Evolutionary conservation across 2,888 invertebrate species (phyloP), one percentile per base, ranked within the genome.

Genomic region (Cartodere bifasciata): DNA sequence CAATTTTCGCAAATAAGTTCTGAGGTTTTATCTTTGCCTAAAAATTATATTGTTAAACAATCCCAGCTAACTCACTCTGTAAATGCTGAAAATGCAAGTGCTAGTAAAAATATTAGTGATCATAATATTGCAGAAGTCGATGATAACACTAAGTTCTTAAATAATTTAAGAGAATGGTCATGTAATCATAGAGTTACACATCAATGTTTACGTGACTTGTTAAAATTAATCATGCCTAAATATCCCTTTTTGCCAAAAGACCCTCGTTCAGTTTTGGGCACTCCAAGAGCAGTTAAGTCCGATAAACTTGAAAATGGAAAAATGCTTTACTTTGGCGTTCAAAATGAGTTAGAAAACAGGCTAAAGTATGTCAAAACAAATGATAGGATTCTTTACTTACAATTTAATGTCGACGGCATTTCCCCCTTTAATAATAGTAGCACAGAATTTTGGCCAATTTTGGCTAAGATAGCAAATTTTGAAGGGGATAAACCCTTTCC

Each of bases 271-370:
- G 16, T 26, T 26, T 16, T 26, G 9, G 9, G 16, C 14, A 26
- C 26, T 26, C 26, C 26, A 26, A 26, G 26, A 26, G 16, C 5
- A 13, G 16, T 14, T 11, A 14, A 14, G 14, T 16, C 26, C 3
- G 3, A 5, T 5, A 16, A n/a, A 4, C 16, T 26, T 15, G 16
- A 10, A 16, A 26, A 26, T 26, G 26, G 14, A 26, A 15, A 26
- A 26, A 26, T 26, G 26, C 14, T 26, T 26, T 26, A 26, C 16
- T 26, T 26, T 16, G 26, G 26, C 16, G 9, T 26, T 4, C n/a
- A 14, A 10, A 9, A 9, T 16, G 26, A 26, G 26, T 16, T 26
- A 26, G 10, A 10, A 14, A 10, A 26, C 4, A n/a, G 14, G 4
- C 14, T 26, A n/a, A 16, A 16, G 26, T 16, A 26, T 16, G 26